Conservation (phyloP, 2,888 invertebrate species). For the Leptinotarsa haldemani region DNA sequence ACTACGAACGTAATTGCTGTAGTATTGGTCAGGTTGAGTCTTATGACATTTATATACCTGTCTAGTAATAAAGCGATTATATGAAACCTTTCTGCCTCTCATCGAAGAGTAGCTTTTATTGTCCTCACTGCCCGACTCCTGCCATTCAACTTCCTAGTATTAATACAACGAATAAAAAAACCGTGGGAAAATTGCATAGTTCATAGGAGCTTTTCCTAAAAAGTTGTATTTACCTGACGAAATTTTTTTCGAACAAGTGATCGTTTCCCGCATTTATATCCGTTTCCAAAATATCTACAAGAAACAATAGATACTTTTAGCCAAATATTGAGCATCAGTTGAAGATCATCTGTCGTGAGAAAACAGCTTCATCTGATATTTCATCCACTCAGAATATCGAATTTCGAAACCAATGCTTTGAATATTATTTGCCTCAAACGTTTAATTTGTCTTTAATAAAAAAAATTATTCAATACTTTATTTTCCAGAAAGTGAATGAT, state of each 20-base stretch:
- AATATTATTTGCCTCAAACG: too few relatives aligned
- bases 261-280: too few relatives aligned
- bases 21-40: slow-evolving; percentile 7
- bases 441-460: too few relatives aligned
- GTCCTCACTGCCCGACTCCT: background rate
- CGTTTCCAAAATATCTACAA: too few relatives aligned
- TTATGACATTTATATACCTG: slow-evolving; percentile 16
- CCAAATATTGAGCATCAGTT: too few relatives aligned
- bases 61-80: slow-evolving; percentile 14
- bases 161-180: background rate
- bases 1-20: slow-evolving; percentile 7
- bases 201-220: background rate
- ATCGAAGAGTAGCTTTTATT: slow-evolving; percentile 4
- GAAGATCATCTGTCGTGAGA: too few relatives aligned
- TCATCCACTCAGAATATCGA: too few relatives aligned
- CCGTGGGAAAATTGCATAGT: background rate
- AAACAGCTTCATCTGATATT: too few relatives aligned
- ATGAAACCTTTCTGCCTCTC: slow-evolving; percentile 1
- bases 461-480: too few relatives aligned
- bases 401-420: too few relatives aligned
- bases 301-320: too few relatives aligned
- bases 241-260: background rate
- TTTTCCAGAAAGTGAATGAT: too few relatives aligned
- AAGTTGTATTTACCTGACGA: background rate
- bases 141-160: background rate